Conservation (phyloP, 2,888 invertebrate species). For the Eremobia ochroleuca region DNA sequence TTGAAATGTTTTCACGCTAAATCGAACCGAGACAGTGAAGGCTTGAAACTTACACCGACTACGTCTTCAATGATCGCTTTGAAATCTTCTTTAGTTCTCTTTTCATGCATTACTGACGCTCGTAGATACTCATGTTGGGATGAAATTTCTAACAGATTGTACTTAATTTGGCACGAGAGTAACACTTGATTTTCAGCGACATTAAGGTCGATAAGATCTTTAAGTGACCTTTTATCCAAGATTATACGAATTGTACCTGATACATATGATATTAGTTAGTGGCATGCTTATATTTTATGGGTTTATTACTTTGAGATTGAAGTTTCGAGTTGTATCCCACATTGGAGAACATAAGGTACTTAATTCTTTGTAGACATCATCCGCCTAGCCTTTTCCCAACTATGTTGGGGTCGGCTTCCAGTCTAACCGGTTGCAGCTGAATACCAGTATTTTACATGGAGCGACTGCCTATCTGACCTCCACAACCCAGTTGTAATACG, state of each 20-base stretch:
- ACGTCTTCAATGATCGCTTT: slow-evolving; percentile 80
- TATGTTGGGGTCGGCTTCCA: no score
- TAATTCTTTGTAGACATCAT: slow-evolving; percentile 10
- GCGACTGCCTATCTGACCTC: no score
- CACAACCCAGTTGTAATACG: no score
- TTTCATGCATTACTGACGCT: slow-evolving; percentile 62
- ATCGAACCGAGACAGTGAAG: slow-evolving; percentile 85
- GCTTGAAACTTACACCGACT: slow-evolving; percentile 83
- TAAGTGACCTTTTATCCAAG: neutral
- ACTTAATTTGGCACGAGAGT: slow-evolving; percentile 32
- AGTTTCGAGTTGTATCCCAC: neutral
- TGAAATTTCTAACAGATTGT: slow-evolving; percentile 42
- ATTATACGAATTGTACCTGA: neutral
- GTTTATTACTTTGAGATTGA: neutral
- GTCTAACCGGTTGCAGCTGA: no score
- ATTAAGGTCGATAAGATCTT: slow-evolving; percentile 12
- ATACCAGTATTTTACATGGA: no score
- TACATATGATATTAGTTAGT: neutral
- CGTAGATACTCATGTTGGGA: slow-evolving; percentile 49
- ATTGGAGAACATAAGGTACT: neutral
- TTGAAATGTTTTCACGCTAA: slow-evolving; percentile 88
- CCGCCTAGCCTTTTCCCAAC: no score
- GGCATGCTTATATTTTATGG: neutral
- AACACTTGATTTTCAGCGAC: neutral
- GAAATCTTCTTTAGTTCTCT: slow-evolving; percentile 77